Conservation (phyloP, 2,797 vertebrate genomes). For the Neostethus bicornis region DNA sequence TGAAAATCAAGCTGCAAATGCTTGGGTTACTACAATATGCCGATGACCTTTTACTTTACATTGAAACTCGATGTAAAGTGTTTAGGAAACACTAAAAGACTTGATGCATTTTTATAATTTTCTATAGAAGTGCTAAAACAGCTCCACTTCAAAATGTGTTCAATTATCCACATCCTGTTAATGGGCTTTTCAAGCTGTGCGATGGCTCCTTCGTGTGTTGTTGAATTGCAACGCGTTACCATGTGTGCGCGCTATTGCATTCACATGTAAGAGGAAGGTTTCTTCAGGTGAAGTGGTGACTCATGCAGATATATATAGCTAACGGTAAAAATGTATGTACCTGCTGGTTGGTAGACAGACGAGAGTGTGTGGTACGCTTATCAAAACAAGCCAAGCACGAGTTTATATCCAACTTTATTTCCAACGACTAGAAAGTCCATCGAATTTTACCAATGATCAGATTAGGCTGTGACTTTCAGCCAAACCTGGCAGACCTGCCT, state of each 20-base stretch:
- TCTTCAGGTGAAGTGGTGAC: constrained; percentile 21
- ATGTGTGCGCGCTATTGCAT: background rate
- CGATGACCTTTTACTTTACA: background rate
- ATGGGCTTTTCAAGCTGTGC: background rate
- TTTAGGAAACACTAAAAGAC: no score
- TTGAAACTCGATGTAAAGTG: background rate
- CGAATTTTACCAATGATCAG: constrained; percentile 13
- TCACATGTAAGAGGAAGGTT: constrained; percentile 5
- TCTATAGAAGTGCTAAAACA: background rate
- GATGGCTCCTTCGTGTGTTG: background rate
- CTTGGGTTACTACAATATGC: no score
- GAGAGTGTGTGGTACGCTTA: background rate
- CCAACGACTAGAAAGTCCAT: constrained; percentile 10
- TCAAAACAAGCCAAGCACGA: background rate
- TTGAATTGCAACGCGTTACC: background rate
- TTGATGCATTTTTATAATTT: background rate
- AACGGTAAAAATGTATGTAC: background rate
- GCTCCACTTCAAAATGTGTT: background rate
- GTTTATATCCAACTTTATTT: background rate
- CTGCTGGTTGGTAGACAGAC: background rate
- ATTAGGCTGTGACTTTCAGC: constrained; percentile 31
- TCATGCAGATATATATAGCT: constrained; percentile 12
- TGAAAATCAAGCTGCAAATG: no score
- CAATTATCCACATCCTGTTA: background rate
- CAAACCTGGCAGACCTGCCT: constrained; percentile 23